Evolutionary conservation across 1,140 invertebrate species (phyloP), one percentile per base, ranked within the genome.

Genomic region (Zaprionus inermis): DNA sequence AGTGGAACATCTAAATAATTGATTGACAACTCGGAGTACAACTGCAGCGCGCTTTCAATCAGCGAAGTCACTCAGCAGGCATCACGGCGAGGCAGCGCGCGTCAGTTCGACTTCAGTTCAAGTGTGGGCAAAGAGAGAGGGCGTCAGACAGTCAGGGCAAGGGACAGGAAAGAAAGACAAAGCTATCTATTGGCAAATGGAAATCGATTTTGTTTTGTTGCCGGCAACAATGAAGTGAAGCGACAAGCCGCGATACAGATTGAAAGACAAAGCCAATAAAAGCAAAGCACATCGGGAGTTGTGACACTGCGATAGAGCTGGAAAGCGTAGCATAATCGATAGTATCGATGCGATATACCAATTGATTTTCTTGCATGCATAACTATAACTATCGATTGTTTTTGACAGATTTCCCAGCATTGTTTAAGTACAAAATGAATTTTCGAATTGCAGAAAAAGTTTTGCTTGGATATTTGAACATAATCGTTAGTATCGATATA

Each of bases 231-330:
- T 88, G 79, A 88, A 86, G 76, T 72, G 70, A 79, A 86, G 76
- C 51, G 60, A 76, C 72, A 86, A 64, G 60, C 66, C 49, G 24
- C 63, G 60, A 54, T 61, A 71, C 61, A 66, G 61, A 55, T 55
- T 79, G 76, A 79, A 66, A 79, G 81, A 84, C 81, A 69, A 72
- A 67, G 81, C 81, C 73, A 83, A 83, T 80, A 84, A 80, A 80
- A 66, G 63, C 24, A 41, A 16, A 51, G 34, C n/a, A 18, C 18
- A 20, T 24, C 5, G 60, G 6, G 10, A 11, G 4, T 9, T 0
- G 11, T 28, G 24, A 28, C 4, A 2, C 22, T 24, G 24, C 24
- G 24, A 28, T 28, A 28, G 24, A 5, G 24, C 3, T 1, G 24
- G 24, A 4, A 28, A 28, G 5, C 24, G 24, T 28, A 4, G 3